These are phyloP conservation scores for Polydesmus complanatus DNA, from an alignment of 2,888 invertebrate species.

Conservation along the genomic window DNA sequence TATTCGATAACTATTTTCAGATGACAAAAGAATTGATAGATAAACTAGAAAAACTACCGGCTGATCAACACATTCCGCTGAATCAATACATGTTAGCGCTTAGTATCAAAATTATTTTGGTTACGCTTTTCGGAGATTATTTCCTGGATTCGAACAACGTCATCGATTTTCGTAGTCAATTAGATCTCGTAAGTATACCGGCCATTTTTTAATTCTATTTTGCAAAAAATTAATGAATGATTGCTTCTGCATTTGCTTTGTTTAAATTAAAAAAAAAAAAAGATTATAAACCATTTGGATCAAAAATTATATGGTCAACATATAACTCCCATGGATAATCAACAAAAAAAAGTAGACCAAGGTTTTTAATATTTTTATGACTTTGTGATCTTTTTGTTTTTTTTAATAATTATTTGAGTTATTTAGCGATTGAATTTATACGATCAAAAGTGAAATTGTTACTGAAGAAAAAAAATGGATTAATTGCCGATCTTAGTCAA, in stretches of 20 bases:
- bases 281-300: neutral
- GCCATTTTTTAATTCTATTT: neutral
- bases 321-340: neutral
- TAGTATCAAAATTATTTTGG: constrained; percentile 26
- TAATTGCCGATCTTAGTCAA: neutral
- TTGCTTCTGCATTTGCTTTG: neutral
- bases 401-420: neutral
- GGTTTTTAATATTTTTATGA: neutral
- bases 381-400: neutral
- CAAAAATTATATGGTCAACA: constrained; percentile 7
- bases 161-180: constrained; percentile 24
- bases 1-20: constrained; percentile 19
- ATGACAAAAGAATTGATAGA: constrained; percentile 25
- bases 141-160: constrained; percentile 27
- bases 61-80: constrained; percentile 30
- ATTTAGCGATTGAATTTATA: constrained; percentile 5
- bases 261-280: too few species aligned
- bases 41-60: constrained; percentile 26
- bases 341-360: constrained; percentile 9
- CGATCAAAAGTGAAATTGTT: neutral
- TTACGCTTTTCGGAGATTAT: constrained; percentile 25
- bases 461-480: neutral
- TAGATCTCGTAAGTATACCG: constrained; percentile 26
- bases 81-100: constrained; percentile 27
- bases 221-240: neutral